Percentiles rank a stretch among this genome's conserved stretches.
Evolutionary conservation across 2,888 invertebrate genomes (phyloP).

Genomic region (Eulithis prunata): DNA sequence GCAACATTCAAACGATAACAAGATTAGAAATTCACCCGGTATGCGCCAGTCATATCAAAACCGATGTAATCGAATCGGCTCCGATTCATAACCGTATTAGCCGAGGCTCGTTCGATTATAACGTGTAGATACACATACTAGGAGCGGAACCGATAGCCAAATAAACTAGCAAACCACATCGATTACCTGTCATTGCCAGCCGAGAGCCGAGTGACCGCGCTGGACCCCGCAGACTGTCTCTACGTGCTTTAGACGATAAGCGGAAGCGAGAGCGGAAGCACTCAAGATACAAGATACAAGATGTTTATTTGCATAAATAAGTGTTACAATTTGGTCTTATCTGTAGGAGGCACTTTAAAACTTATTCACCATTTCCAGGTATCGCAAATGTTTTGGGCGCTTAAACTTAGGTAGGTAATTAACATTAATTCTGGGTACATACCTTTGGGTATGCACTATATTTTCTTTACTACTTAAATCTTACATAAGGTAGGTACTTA

Average conservation of each 20-base stretch:
- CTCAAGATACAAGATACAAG: too few species aligned
- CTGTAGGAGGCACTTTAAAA: too few species aligned
- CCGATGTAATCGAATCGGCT: constrained; percentile 64
- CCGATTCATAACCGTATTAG: constrained; percentile 69
- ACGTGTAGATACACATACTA: constrained; percentile 76
- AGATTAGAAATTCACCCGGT: constrained; percentile 22
- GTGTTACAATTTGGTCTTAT: too few species aligned
- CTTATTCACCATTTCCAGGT: too few species aligned
- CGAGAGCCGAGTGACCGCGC: constrained; percentile 71
- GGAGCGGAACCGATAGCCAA: constrained; percentile 79
- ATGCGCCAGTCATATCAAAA: constrained; percentile 52
- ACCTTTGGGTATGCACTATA: too few species aligned
- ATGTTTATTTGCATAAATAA: too few species aligned
- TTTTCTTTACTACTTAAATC: too few species aligned
- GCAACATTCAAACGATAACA: constrained; percentile 8
- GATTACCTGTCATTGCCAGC: constrained; percentile 82
- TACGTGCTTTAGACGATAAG: constrained; percentile 15
- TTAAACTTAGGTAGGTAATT: too few species aligned
- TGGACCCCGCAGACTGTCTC: constrained; percentile 55
- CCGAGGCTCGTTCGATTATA: constrained; percentile 69
- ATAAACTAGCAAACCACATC: constrained; percentile 82
- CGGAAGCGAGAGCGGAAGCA: background rate
- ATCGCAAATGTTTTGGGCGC: too few species aligned
- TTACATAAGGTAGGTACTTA: too few species aligned
- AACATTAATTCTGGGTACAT: too few species aligned